A percentile compares a stretch with the other conserved stretches of the same genome.
These are phyloP conservation scores for Albula goreensis DNA, from an alignment of 2,113 vertebrate genomes.

Conservation along the genomic window DNA sequence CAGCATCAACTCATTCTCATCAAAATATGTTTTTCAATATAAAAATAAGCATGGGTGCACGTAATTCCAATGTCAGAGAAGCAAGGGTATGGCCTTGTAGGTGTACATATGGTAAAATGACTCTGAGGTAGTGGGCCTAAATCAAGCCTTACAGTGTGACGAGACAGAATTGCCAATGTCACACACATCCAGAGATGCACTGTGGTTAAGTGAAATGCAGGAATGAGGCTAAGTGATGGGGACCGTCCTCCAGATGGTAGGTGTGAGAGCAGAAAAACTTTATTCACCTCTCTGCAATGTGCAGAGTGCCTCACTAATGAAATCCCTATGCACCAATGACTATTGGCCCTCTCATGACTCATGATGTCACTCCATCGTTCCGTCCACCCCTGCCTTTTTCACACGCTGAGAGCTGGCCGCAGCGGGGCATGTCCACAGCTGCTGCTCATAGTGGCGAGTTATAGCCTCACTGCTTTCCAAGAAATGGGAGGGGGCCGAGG, in stretches of 20 bases:
- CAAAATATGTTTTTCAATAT: constrained; percentile 46
- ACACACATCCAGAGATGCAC: not conserved
- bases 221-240: not conserved
- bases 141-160: constrained; percentile 11
- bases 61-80: constrained; percentile 61
- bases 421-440: not conserved
- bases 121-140: not conserved
- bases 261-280: constrained; percentile 32
- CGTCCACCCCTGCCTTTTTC: not conserved
- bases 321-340: constrained; percentile 33
- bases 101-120: constrained; percentile 59
- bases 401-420: not conserved
- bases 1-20: constrained; percentile 42
- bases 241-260: constrained; percentile 28
- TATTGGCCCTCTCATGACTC: constrained; percentile 23
- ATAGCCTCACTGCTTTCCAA: not conserved
- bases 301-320: constrained; percentile 38
- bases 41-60: constrained; percentile 51
- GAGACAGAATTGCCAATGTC: not conserved
- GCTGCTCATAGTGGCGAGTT: not conserved
- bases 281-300: constrained; percentile 34
- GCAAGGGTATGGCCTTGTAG: constrained; percentile 40
- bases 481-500: not conserved
- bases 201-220: not conserved
- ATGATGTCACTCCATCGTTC: constrained; percentile 36